These are phyloP conservation scores for Aegotheles bennettii DNA, from an alignment of 2,113 vertebrate genomes.

Conservation along the genomic window DNA sequence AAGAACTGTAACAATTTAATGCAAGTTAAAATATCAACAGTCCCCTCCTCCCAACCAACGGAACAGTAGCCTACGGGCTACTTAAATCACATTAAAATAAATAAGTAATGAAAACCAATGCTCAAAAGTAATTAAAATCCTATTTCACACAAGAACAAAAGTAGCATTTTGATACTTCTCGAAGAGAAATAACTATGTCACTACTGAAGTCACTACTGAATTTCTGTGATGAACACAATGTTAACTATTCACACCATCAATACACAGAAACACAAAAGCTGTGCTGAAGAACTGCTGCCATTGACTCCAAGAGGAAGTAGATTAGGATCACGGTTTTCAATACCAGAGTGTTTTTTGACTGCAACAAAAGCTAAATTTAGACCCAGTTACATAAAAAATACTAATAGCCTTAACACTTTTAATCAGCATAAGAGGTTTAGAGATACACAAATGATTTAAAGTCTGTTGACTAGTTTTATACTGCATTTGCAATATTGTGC, in stretches of 20 bases:
- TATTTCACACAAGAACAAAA: not conserved
- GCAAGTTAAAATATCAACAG: not conserved
- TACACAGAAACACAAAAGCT: not conserved
- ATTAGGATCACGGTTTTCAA: slow-evolving; percentile 9
- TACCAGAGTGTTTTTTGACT: slow-evolving; percentile 22
- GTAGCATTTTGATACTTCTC: not conserved
- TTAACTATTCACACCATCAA: not conserved
- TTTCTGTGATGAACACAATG: not conserved
- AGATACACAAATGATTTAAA: slow-evolving; percentile 64
- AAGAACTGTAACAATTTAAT: not conserved
- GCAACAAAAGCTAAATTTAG: slow-evolving; percentile 66
- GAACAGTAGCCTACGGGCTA: not conserved
- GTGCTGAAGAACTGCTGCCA: not conserved
- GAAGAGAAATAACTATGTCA: not conserved
- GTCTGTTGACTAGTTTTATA: slow-evolving; percentile 58
- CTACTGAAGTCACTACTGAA: not conserved
- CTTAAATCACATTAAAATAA: not conserved
- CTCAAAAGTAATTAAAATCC: not conserved
- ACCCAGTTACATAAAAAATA: slow-evolving; percentile 68
- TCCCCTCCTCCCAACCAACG: not conserved
- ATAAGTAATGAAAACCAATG: not conserved
- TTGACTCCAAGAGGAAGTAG: not conserved
- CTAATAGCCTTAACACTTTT: slow-evolving; percentile 68
- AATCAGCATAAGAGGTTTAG: slow-evolving; percentile 71
- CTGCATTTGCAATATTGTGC: slow-evolving; percentile 69